Evolutionary conservation across 2,113 vertebrate genomes (phyloP), one percentile per base, ranked within the genome.

Genomic region (Hemiprocne comata): DNA sequence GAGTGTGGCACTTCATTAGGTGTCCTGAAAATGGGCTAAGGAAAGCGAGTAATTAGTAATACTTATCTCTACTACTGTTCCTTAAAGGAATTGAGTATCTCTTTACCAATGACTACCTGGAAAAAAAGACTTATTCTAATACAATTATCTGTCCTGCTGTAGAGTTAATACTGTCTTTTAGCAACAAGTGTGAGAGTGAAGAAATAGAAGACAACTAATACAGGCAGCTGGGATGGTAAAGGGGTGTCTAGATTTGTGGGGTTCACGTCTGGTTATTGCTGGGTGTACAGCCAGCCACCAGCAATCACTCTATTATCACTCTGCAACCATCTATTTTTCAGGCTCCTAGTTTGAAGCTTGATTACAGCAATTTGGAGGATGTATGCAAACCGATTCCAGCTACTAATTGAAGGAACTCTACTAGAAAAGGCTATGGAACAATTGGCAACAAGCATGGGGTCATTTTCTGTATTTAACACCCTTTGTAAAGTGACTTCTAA

Each of bases 321-420:
- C 51, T 51, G 61, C 61, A 77, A 93, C 48, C 61, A 83, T 65
- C 65, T 88, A 17, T 86, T 96, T 96, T 90, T 94, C 90, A 94
- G 53, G 38, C 29, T 75, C 8, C 72, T 86, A 44, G 65, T 94
- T 53, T 88, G 79, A 89, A 40, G 65, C 72, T 92, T 97, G 92
- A 96, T 90, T 95, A 92, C 90, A 96, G 72, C 92, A 90, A 95
- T 96, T 96, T 88, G 65, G 86, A 92, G 82, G 79, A 93, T 90
- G 79, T 95, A 75, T 61, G 76, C 85, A 94, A 92, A 96, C 72
- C 73, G 65, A 90, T 94, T 93, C 73, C 83, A 92, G 69, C 60
- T 90, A 72, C 90, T 92, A 95, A 95, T 86, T 93, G 90, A 90
- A 94, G 94, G 87, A 95, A 94, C 64, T 80, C 79, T 77, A n/a